Base-by-base conservation (phyloP, 1,140 invertebrate genomes). In the Bombus superbus region DNA sequence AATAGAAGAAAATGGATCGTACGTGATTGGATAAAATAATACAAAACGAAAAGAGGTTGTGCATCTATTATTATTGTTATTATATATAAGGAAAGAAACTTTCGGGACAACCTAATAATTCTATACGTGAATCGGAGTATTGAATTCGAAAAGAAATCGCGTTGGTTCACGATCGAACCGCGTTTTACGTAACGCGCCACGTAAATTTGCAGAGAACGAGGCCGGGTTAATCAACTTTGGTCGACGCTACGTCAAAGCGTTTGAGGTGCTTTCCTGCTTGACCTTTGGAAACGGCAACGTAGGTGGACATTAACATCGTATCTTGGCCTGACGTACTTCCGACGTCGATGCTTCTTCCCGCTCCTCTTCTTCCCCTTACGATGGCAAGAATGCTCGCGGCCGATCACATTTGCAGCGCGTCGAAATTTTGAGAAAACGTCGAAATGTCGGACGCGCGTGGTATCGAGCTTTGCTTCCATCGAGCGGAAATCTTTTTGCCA, bases 271-370 rank as follows among this genome's bases (percentile, higher is more conserved):
- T 40, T 42, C 42, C 8, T 9, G n/a, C 3, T 32, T 28, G 74
- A 76, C 72, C 44, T 64, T 75, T 64, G 18, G 40, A 35, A 22
- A 11, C 15, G 4, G 4, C 2, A 32, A 64, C 75, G 66, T 79
- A 59, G 76, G 68, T 72, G 77, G 66, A 80, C 53, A 42, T 72
- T 53, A 35, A 78, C 71, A 25, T 71, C 28, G 59, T 35, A n/a
- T 79, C n/a, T 44, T 6, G 3, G 8, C 3, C 10, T 6, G 38
- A 83, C 40, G 3, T 35, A 13, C 18, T 53, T 1, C 47, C 47
- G 11, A 44, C n/a, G 38, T 44, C 47, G 9, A 18, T 13, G 11
- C n/a, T 44, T 44, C 25, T 53, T 80, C 35, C 22, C n/a, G 13
- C 13, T 38, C 3, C 28, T 3, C 32, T 25, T 15, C 44, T 5